Evolutionary conservation across 2,888 invertebrate genomes (phyloP).

Genomic region (Galerucella nymphaeae): DNA sequence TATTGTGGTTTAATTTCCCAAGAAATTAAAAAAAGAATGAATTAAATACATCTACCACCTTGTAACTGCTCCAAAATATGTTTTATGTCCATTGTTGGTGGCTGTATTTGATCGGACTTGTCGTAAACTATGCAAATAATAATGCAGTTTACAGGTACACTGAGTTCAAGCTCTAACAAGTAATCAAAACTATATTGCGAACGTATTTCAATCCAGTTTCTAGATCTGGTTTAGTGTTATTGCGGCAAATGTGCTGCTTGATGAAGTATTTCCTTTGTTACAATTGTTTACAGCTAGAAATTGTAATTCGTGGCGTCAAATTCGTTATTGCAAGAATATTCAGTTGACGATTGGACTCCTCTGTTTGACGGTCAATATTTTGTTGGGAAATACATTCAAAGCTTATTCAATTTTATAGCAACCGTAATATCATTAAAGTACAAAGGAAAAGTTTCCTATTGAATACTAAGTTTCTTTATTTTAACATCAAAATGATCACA

Average conservation of each 20-base stretch:
- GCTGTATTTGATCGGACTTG: background rate
- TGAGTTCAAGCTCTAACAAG: slow-evolving; percentile 8
- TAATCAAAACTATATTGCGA: slow-evolving; percentile 14
- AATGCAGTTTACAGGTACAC: slow-evolving; percentile 14
- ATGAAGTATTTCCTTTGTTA: slow-evolving; percentile 14
- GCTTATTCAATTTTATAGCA: too few relatives aligned
- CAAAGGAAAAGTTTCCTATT: background rate
- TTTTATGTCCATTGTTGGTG: background rate
- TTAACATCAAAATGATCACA: slow-evolving; percentile 2
- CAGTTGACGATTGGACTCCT: too few relatives aligned
- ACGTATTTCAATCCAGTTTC: slow-evolving; percentile 9
- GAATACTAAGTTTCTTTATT: background rate
- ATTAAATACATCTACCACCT: too few relatives aligned
- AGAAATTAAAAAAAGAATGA: too few relatives aligned
- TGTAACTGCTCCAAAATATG: background rate
- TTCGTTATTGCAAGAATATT: too few relatives aligned
- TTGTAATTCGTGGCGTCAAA: background rate
- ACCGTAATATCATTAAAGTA: too few relatives aligned
- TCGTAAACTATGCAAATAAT: slow-evolving; percentile 13
- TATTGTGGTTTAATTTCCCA: too few relatives aligned
- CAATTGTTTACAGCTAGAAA: background rate
- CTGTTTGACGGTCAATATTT: too few relatives aligned
- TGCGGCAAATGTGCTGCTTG: background rate
- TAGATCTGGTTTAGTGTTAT: background rate
- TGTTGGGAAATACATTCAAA: too few relatives aligned